These are phyloP conservation scores for Myrmophylax atrothorax DNA, from an alignment of 2,113 vertebrate species.

Conservation along the genomic window DNA sequence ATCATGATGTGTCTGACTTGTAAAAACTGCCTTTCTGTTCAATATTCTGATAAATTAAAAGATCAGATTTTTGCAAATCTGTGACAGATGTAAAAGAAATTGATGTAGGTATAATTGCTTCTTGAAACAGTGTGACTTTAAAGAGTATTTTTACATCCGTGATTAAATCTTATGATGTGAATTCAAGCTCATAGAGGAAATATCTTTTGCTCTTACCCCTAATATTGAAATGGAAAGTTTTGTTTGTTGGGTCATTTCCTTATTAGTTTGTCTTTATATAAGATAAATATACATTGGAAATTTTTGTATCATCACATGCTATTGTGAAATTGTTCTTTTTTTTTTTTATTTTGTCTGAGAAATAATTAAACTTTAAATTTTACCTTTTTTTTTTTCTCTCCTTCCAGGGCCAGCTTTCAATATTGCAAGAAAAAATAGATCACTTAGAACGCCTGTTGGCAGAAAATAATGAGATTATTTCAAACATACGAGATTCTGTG, in stretches of 20 bases:
- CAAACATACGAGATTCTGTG: constrained; percentile 86
- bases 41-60: neutral
- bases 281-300: neutral
- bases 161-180: neutral
- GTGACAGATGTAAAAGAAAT: neutral
- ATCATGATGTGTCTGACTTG: neutral
- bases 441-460: constrained; percentile 87
- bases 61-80: neutral
- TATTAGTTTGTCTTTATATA: neutral
- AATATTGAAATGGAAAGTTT: neutral
- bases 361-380: neutral
- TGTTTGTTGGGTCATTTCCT: neutral
- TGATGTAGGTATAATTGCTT: neutral
- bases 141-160: neutral
- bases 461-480: constrained; percentile 92
- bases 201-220: neutral
- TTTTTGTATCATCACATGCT: neutral
- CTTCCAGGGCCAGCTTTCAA: constrained; percentile 84
- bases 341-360: neutral
- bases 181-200: neutral
- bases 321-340: neutral
- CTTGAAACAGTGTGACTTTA: neutral
- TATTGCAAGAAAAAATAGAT: constrained; percentile 91
- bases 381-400: constrained; percentile 1
- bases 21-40: neutral